These are phyloP conservation scores for Hyphantria cunea DNA, from an alignment of 1,140 invertebrate species.

Conservation along the genomic window DNA sequence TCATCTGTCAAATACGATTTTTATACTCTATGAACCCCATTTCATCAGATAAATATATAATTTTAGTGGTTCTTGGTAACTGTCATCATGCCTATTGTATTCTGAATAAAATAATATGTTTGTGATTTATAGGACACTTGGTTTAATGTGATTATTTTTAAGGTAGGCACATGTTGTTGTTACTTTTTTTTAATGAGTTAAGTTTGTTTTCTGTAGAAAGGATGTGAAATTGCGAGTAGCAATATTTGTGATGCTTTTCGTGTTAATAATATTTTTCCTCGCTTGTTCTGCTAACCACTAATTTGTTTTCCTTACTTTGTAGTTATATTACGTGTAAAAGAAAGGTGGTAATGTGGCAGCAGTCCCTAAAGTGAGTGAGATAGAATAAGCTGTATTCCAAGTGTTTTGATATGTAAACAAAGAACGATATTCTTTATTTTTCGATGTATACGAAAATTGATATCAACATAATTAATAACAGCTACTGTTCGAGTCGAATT, in stretches of 20 bases:
- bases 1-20: too few species aligned
- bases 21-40: too few species aligned
- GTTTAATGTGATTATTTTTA: slow-evolving; percentile 39
- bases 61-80: too few species aligned
- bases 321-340: too few species aligned
- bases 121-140: slow-evolving; percentile 14
- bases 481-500: neutral
- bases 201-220: slow-evolving; percentile 54
- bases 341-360: slow-evolving; percentile 1
- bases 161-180: slow-evolving; percentile 41
- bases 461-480: neutral
- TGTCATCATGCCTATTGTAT: too few species aligned
- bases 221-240: slow-evolving; percentile 40
- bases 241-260: slow-evolving; percentile 45
- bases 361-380: slow-evolving; percentile 28
- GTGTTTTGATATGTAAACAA: slow-evolving; percentile 4
- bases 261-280: slow-evolving; percentile 23
- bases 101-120: neutral
- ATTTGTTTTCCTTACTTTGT: too few species aligned
- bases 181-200: slow-evolving; percentile 57
- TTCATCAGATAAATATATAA: too few species aligned
- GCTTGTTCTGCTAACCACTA: slow-evolving; percentile 5
- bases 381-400: slow-evolving; percentile 4
- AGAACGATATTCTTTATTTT: slow-evolving; percentile 2
- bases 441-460: slow-evolving; percentile 11